Conservation (phyloP, 37 sponge, comb jelly and placozoan genomes). For the Spongilla lacustris region DNA sequence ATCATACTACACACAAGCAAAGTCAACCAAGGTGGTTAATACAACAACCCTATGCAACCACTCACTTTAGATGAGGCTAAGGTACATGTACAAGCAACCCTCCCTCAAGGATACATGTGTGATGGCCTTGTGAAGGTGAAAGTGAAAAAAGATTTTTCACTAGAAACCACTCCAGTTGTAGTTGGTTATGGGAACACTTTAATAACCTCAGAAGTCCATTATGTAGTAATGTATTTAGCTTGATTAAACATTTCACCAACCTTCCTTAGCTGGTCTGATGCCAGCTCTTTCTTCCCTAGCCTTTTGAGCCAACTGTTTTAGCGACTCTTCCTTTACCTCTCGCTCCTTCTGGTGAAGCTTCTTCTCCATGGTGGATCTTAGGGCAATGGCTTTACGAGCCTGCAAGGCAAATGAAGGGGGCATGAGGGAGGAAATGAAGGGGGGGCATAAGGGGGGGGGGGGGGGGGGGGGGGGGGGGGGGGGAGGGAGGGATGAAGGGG, state of each 20-base stretch:
- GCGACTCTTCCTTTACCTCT: slow-evolving; percentile 82
- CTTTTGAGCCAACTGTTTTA: slow-evolving; percentile 87
- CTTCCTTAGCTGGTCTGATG: slow-evolving; percentile 39
- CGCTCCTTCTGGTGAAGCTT: slow-evolving; percentile 90
- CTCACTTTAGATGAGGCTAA: too few relatives aligned
- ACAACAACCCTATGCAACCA: too few relatives aligned
- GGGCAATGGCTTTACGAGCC: slow-evolving; percentile 92
- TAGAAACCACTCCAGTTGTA: too few relatives aligned
- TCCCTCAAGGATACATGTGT: too few relatives aligned
- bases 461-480: background rate
- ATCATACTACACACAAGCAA: too few relatives aligned
- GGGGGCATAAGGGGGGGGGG: background rate
- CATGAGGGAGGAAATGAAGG: background rate
- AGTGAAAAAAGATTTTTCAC: too few relatives aligned
- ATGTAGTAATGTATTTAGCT: too few relatives aligned
- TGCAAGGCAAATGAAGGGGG: slow-evolving; percentile 18
- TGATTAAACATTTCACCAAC: background rate
- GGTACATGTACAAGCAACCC: too few relatives aligned
- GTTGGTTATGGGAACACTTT: too few relatives aligned
- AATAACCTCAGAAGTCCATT: too few relatives aligned
- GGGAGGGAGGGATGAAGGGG: background rate
- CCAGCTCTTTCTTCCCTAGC: slow-evolving; percentile 94
- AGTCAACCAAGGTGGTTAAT: too few relatives aligned
- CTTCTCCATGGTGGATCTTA: slow-evolving; percentile 84
- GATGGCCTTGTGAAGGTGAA: too few relatives aligned